These are phyloP conservation scores for Proctacanthus coquilletti DNA, from an alignment of 1,140 invertebrate species.

Conservation along the genomic window DNA sequence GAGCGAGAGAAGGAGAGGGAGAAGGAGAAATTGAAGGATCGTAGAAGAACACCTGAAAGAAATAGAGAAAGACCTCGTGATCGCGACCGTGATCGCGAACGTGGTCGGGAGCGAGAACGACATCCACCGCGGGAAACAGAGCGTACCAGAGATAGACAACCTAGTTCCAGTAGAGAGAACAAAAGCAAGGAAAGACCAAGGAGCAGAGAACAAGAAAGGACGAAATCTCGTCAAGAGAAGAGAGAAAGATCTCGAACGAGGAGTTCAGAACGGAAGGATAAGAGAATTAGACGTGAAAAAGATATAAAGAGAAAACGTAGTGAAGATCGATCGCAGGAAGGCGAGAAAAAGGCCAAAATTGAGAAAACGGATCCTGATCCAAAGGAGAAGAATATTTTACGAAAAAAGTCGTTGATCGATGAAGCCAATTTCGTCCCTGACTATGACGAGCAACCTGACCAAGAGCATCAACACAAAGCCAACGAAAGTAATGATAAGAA, in stretches of 20 bases:
- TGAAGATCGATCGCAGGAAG: neutral
- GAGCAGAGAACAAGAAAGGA: neutral
- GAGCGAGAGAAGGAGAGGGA: neutral
- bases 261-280: neutral
- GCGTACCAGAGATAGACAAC: neutral
- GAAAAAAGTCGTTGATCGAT: neutral
- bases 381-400: neutral
- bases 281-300: neutral
- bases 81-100: neutral
- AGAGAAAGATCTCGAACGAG: neutral
- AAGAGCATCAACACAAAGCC: too few species aligned
- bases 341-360: too few species aligned
- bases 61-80: neutral
- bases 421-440: neutral
- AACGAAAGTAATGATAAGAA: neutral
- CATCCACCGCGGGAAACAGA: neutral
- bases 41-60: too few species aligned
- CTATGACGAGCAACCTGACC: neutral
- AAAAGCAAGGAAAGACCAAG: neutral
- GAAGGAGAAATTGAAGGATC: too few species aligned
- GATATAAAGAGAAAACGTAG: neutral
- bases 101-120: neutral
- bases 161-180: neutral
- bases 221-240: neutral
- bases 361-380: too few species aligned